Base-by-base conservation (phyloP, 2,113 vertebrate species). In the Xiphophorus maculatus region DNA sequence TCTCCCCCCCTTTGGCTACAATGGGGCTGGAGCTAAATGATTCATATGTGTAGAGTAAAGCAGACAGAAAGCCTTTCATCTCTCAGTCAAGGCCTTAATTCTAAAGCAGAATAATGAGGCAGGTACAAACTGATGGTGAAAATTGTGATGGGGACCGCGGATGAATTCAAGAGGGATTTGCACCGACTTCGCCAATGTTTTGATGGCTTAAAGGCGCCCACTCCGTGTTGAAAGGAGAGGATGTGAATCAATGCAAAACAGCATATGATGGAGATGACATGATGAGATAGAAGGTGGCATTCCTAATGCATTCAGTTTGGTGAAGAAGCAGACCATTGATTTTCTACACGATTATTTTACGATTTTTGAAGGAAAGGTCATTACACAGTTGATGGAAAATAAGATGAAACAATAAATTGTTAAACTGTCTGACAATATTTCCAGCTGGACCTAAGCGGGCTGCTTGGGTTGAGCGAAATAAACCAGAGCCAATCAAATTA, bases 11-110 rank as follows among this genome's bases (percentile, higher is more conserved):
- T 58, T n/a, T 58, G 54, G 74, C 69, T 78, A 77, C 73, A 82
- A 76, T 74, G 63, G 82, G 78, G 85, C 65, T n/a, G 74, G 69
- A 62, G 71, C 72, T 88, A 86, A 85, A 63, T 79, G 77, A 87
- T 77, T 85, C 51, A 69, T 84, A 73, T 58, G 12, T 72, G 51
- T 42, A 15, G 44, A 48, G 29, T 75, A 76, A 75, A 70, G 54
- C 30, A 19, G 33, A 62, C 66, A 65, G 51, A 28, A 27, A 71
- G 37, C 40, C 40, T 22, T 77, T 33, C 69, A 30, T 80, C 77
- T 70, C 44, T 48, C 44, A 48, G 44, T 48, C 76, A 48, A 72
- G 27, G 25, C 51, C 51, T n/a, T 25, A 58, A n/a, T 58, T 58
- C 51, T 19, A n/a, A 48, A 19, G 17, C 28, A 19, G 44, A 48